Evolutionary conservation across 1,140 invertebrate species (phyloP), one percentile per base, ranked within the genome.

Genomic region (Amphibalanus amphitrite): DNA sequence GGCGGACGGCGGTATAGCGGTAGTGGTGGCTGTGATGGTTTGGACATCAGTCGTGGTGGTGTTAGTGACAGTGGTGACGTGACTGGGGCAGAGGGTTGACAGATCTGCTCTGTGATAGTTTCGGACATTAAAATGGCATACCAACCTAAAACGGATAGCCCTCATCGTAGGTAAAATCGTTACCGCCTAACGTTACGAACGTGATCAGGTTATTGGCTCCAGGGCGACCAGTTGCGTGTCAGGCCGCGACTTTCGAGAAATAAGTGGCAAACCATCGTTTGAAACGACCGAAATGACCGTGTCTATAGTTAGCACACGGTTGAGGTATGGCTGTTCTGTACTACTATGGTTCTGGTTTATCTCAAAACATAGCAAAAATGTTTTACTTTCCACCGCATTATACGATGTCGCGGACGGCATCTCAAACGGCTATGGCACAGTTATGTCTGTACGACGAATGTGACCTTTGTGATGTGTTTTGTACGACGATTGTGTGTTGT

Each of bases 91-190:
- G n/a, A n/a, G n/a, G n/a, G n/a, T n/a, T n/a, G n/a, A n/a, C n/a
- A n/a, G n/a, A n/a, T n/a, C n/a, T n/a, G n/a, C n/a, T n/a, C n/a
- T n/a, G n/a, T n/a, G 20, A 1, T 30, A 17, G 17, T 25, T 25
- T n/a, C 20, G 20, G 17, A 69, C 28, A 20, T 28, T 25, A 15
- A n/a, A 20, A 15, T 69, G 20, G 23, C 28, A 17, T 29, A n/a
- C 4, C 33, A 20, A 17, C 33, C n/a, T n/a, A 20, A 69, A 17
- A 17, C 69, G 20, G 17, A 28, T 38, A 69, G 28, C n/a, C n/a
- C 28, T 69, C 26, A 30, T 40, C 15, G n/a, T 72, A 71, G 69
- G 70, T 74, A 29, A 40, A 69, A 59, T 71, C 23, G 40, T 72
- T 74, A 72, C 20, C 38, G 71, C n/a, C 23, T 30, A 73, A 69